Conservation (phyloP, 1,140 invertebrate genomes). For the Oreohelix idahoensis region DNA sequence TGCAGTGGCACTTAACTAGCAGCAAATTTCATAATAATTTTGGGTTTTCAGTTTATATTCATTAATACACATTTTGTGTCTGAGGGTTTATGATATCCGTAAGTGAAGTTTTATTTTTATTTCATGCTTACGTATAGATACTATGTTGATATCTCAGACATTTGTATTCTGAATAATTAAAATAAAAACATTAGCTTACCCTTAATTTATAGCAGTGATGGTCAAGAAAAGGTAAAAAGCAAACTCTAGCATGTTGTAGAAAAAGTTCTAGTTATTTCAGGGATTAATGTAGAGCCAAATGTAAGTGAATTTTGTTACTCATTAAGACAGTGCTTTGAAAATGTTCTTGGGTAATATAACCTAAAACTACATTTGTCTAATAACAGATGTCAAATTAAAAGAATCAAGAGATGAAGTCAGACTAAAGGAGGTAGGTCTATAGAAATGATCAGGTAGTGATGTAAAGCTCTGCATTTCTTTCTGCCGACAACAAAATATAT, state of each 20-base stretch:
- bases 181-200: no score
- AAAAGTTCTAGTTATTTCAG: no score
- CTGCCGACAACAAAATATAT: no score
- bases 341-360: background rate
- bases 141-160: background rate
- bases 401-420: slow-evolving; percentile 3
- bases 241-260: no score
- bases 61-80: background rate
- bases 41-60: background rate
- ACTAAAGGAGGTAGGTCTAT: slow-evolving; percentile 9
- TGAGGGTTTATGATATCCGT: background rate
- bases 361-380: background rate
- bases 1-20: background rate
- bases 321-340: no score
- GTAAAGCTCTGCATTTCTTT: no score
- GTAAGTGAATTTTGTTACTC: no score
- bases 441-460: no score
- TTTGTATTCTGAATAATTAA: no score
- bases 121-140: background rate
- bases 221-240: no score
- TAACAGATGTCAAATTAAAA: slow-evolving; percentile 31
- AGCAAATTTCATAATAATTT: background rate
- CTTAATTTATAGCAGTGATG: no score
- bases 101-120: background rate
- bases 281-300: no score